Conservation (phyloP, 1,140 invertebrate genomes). For the Coelopa frigida region DNA sequence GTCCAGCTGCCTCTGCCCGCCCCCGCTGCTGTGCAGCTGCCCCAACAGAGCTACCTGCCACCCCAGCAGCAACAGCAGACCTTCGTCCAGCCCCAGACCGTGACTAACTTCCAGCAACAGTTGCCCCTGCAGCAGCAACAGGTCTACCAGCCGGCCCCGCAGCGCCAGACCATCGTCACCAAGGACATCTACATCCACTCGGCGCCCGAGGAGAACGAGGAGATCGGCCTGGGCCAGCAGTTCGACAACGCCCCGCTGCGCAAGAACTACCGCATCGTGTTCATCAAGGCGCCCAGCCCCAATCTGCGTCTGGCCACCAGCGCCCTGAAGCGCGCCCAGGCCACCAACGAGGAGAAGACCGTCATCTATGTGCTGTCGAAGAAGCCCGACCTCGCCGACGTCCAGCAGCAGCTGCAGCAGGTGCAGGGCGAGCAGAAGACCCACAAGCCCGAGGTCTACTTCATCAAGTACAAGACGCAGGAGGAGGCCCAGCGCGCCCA, state of each 20-base stretch:
- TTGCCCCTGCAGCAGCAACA: constrained; percentile 9
- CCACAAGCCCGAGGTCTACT: constrained; percentile 68
- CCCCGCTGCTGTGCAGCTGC: constrained; percentile 6
- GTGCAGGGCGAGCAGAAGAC: constrained; percentile 30
- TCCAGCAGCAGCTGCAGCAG: constrained; percentile 35
- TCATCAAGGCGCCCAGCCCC: constrained; percentile 73
- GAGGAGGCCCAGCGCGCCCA: constrained; percentile 46
- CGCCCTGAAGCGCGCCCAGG: constrained; percentile 52
- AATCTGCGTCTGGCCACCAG: constrained; percentile 55
- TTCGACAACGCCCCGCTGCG: constrained; percentile 49
- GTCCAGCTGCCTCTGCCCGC: constrained; percentile 2
- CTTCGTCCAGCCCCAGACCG: background rate
- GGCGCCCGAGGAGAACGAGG: constrained; percentile 38
- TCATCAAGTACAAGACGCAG: constrained; percentile 66
- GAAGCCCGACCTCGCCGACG: constrained; percentile 45
- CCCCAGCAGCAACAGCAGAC: background rate
- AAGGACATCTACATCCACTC: constrained; percentile 43
- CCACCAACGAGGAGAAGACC: constrained; percentile 72
- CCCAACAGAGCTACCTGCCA: constrained; percentile 3
- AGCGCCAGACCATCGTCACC: constrained; percentile 29
- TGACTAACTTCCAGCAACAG: constrained; percentile 9
- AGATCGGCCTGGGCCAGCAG: constrained; percentile 19
- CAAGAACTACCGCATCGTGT: constrained; percentile 81
- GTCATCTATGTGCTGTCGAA: constrained; percentile 81
- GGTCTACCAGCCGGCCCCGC: background rate